Percentiles rank a stretch among this genome's conserved stretches.
Evolutionary conservation across 2,797 vertebrate genomes (phyloP).

Genomic region (Alfaro cultratus): DNA sequence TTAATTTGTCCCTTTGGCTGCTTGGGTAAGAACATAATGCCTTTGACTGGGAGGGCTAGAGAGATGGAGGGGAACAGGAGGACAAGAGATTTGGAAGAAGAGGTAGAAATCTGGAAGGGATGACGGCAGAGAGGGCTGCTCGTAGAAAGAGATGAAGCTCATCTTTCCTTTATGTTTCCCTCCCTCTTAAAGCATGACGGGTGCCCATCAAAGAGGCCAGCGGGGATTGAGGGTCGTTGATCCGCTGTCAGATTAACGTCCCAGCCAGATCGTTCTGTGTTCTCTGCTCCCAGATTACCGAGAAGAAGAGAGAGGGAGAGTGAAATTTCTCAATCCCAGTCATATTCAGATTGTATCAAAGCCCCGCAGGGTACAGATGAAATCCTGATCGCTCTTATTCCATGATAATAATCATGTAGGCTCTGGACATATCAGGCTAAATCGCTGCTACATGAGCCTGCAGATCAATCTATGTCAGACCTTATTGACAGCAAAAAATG

Average conservation of each 20-base stretch:
- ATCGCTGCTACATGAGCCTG: slow-evolving; percentile 59
- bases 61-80: slow-evolving; percentile 42
- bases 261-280: slow-evolving; percentile 50
- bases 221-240: slow-evolving; percentile 70
- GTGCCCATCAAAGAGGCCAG: slow-evolving; percentile 74
- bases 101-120: slow-evolving; percentile 62
- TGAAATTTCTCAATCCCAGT: slow-evolving; percentile 65
- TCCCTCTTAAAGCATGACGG: slow-evolving; percentile 56
- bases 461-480: slow-evolving; percentile 73
- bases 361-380: slow-evolving; percentile 66
- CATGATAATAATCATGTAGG: slow-evolving; percentile 73
- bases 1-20: slow-evolving; percentile 85
- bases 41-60: slow-evolving; percentile 66
- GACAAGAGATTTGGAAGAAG: slow-evolving; percentile 28
- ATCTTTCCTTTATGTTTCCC: slow-evolving; percentile 60
- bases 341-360: slow-evolving; percentile 75
- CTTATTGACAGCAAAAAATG: slow-evolving; percentile 52
- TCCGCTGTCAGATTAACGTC: slow-evolving; percentile 75
- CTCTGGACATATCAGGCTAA: slow-evolving; percentile 67
- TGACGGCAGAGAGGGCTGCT: slow-evolving; percentile 52
- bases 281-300: slow-evolving; percentile 64
- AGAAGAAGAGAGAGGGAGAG: slow-evolving; percentile 36
- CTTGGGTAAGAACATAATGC: slow-evolving; percentile 84
- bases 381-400: slow-evolving; percentile 74
- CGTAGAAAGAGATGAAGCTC: slow-evolving; percentile 54